Conservation (phyloP, 2,113 vertebrate species). For the Gopherus flavomarginatus region DNA sequence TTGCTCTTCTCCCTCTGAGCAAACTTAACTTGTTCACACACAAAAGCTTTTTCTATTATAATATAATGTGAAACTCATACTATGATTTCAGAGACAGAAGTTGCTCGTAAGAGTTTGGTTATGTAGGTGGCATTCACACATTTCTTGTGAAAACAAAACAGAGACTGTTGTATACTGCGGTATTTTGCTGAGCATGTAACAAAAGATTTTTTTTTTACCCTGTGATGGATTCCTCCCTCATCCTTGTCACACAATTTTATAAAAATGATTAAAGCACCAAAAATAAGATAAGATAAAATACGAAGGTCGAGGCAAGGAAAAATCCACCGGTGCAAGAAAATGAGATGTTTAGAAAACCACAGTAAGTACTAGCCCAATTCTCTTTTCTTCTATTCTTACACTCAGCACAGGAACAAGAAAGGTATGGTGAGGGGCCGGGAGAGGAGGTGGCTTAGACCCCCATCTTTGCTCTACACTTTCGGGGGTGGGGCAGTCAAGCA, state of each 20-base stretch:
- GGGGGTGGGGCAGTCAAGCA: background rate
- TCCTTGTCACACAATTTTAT: background rate
- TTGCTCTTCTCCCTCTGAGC: slow-evolving; percentile 40
- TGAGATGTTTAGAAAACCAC: background rate
- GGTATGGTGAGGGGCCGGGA: accelerated
- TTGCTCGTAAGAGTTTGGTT: background rate
- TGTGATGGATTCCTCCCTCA: background rate
- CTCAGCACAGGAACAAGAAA: background rate
- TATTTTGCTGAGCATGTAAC: slow-evolving; percentile 33
- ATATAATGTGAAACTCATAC: slow-evolving; percentile 31
- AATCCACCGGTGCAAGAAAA: background rate
- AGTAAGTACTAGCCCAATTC: accelerated
- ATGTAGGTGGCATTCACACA: background rate
- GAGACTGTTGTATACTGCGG: background rate
- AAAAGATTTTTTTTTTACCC: background rate
- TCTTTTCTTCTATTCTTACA: background rate
- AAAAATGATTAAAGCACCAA: slow-evolving; percentile 31
- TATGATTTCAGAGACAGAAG: slow-evolving; percentile 38
- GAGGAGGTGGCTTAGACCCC: accelerated
- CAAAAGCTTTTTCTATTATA: slow-evolving; percentile 40
- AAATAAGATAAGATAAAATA: slow-evolving; percentile 28
- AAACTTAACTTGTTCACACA: slow-evolving; percentile 47
- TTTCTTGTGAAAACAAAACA: slow-evolving; percentile 12
- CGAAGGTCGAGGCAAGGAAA: background rate
- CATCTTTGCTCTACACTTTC: background rate